These are phyloP conservation scores for Amphipyra tragopoginis DNA, from an alignment of 2,888 invertebrate genomes.

Conservation along the genomic window DNA sequence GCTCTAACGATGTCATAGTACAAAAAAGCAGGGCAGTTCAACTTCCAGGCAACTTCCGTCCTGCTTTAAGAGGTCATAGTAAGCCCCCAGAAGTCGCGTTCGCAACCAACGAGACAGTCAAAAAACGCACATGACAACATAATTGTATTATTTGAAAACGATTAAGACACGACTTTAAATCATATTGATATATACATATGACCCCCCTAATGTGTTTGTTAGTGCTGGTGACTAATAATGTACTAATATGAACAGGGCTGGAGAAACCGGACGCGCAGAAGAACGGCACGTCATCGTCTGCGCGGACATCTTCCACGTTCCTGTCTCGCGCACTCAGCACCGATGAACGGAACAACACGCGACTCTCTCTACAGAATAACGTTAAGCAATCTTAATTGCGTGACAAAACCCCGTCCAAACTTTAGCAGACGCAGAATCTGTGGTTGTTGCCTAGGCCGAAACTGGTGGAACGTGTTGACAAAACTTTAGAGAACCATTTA, in stretches of 20 bases:
- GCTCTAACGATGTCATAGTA: too few species aligned
- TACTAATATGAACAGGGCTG: constrained; percentile 84
- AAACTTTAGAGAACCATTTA: not conserved
- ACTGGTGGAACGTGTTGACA: not conserved
- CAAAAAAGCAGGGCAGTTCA: too few species aligned
- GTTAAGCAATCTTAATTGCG: constrained; percentile 67
- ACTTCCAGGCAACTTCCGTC: too few species aligned
- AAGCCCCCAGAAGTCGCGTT: too few species aligned
- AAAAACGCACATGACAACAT: not conserved
- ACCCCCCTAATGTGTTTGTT: constrained; percentile 22
- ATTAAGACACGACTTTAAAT: not conserved
- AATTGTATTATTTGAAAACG: not conserved
- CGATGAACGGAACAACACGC: constrained; percentile 78
- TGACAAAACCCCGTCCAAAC: not conserved
- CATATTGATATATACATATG: too few species aligned
- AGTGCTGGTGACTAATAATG: constrained; percentile 68
- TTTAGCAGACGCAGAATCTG: not conserved
- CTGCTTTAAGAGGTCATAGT: too few species aligned
- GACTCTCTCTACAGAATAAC: constrained; percentile 74
- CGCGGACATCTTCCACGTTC: constrained; percentile 83
- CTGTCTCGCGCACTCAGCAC: constrained; percentile 84
- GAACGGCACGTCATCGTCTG: constrained; percentile 78
- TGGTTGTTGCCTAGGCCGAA: constrained; percentile 16
- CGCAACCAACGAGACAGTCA: too few species aligned
- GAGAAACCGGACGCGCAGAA: constrained; percentile 82